Conservation (phyloP, 2,797 vertebrate genomes). For the Gephyroberyx darwinii region DNA sequence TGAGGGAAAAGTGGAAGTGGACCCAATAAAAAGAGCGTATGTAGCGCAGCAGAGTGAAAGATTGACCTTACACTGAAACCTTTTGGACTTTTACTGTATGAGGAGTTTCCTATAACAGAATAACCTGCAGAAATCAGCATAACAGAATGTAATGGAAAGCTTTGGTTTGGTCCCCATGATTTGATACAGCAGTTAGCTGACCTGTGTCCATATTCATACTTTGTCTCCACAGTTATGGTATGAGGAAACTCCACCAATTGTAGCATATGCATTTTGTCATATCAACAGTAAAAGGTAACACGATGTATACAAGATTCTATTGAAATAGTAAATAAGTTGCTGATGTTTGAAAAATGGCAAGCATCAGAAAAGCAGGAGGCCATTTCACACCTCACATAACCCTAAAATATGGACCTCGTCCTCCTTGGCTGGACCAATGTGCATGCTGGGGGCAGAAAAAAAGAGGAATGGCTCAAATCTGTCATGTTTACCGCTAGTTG, state of each 20-base stretch:
- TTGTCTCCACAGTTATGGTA: background rate
- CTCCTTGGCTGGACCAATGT: conserved; percentile 1
- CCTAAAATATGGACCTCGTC: conserved; percentile 27
- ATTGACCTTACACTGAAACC: conserved; percentile 27
- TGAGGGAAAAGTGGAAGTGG: conserved; percentile 30
- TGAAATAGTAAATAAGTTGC: conserved; percentile 27
- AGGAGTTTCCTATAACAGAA: conserved; percentile 17
- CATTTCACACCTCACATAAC: conserved; percentile 50
- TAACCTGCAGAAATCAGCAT: conserved; percentile 9
- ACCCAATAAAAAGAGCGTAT: conserved; percentile 41
- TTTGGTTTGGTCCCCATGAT: background rate
- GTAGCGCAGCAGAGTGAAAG: conserved; percentile 34
- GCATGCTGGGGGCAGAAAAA: conserved; percentile 17
- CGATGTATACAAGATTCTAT: background rate
- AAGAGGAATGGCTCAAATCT: conserved; percentile 44
- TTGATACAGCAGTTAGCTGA: background rate
- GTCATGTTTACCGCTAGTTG: conserved; percentile 62
- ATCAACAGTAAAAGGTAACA: conserved; percentile 10
- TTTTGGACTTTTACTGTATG: conserved; percentile 13
- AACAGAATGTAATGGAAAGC: background rate
- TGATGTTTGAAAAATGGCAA: conserved; percentile 22
- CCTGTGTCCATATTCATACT: background rate
- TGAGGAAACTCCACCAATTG: background rate
- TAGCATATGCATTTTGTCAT: background rate
- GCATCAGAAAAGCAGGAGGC: background rate